Evolutionary conservation across 2,797 vertebrate species (phyloP), one percentile per base, ranked within the genome.

Genomic region (Megalops cyprinoides): DNA sequence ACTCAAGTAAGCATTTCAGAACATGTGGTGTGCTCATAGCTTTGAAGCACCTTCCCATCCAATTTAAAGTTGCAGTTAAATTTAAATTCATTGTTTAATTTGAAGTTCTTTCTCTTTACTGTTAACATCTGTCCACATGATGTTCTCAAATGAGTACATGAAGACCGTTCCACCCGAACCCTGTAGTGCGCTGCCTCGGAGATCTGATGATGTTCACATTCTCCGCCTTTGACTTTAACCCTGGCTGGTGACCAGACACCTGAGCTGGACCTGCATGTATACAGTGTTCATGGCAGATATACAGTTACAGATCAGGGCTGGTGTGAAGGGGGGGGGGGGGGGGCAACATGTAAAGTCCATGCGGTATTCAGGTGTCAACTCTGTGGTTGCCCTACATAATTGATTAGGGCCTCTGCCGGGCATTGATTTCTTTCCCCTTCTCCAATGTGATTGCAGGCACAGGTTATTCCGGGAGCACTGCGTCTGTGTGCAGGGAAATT

Each of bases 401-500:
- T 90, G 65, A 90, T 90, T 8, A 28, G 9, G 4, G 25, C 5
- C 15, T 82, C 37, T 76, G 81, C 78, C 65, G 78, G 83, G 86
- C 71, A 83, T 82, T 87, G 82, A 89, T 85, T 85, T 58, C 48
- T 46, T n/a, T 42, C 53, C 69, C 58, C 81, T 42, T 58, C n/a
- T 48, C 53, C 28, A 0, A 78, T 88, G 84, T 85, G 85, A 86
- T 78, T 76, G 0, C 90, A 99, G 98, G 94, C 98, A 99, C 91
- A 94, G 98, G 89, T 96, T 99, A 85, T 99, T 99, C 87, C 97
- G 98, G 37, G 98, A 99, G 91, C 98, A 99, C 89, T 99, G 98
- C 90, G 98, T 99, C 84, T 99, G 98, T 88, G 98, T 99, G 81
- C 98, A 99, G 92, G 98, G 98, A 87, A 99, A 99, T 88, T 99